These are phyloP conservation scores for Coendou prehensilis DNA, from an alignment of 2,797 vertebrate genomes.

Conservation along the genomic window DNA sequence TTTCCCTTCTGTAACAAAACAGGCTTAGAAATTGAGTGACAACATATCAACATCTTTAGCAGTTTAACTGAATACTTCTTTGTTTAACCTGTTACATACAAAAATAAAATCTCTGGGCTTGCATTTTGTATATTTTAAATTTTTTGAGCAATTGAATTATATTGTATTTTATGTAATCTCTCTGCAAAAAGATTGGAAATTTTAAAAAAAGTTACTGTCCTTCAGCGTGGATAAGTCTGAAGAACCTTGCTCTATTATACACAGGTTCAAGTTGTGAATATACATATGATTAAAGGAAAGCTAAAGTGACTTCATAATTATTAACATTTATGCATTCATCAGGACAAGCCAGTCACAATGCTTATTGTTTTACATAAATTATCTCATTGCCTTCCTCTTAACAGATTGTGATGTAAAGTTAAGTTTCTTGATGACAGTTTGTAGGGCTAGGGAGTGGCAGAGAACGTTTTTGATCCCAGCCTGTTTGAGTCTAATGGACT, in stretches of 20 bases:
- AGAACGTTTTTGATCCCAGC: neutral
- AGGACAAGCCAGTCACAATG: neutral
- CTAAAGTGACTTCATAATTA: neutral
- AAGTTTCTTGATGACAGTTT: neutral
- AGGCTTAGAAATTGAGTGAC: neutral
- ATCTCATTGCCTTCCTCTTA: neutral
- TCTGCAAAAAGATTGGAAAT: neutral
- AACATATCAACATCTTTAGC: neutral
- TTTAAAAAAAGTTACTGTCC: neutral
- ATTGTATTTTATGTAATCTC: neutral
- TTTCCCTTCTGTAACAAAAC: neutral
- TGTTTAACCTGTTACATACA: neutral
- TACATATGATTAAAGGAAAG: conserved; percentile 3
- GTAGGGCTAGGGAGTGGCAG: neutral
- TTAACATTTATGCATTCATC: neutral
- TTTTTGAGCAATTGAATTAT: neutral
- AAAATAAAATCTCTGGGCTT: neutral
- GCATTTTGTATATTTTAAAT: neutral
- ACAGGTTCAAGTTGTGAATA: neutral
- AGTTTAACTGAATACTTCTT: neutral
- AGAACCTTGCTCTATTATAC: neutral
- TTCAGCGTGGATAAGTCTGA: neutral
- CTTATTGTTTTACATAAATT: neutral
- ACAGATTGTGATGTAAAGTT: neutral
- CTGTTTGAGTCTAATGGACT: neutral